Evolutionary conservation across 2,797 vertebrate species (phyloP), one percentile per base, ranked within the genome.

Genomic region (Neoniphon sammara): DNA sequence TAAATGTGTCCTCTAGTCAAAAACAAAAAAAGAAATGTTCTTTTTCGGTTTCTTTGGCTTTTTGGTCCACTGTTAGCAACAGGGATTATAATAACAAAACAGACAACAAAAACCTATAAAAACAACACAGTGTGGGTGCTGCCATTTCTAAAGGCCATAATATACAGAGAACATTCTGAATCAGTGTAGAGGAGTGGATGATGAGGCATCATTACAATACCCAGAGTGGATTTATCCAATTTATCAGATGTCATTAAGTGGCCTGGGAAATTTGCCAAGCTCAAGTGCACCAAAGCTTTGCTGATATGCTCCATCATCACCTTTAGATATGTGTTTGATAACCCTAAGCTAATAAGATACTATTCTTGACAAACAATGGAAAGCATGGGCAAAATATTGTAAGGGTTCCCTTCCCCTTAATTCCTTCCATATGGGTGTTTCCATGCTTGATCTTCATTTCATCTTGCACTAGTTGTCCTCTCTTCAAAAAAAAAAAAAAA

Each of bases 11-110:
- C 34, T 62, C 46, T 52, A 67, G 46, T 64, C 27, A 57, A 77
- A 70, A 75, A 56, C 5, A 77, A 64, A 78, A 34, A 70, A 75
- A 55, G 7, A 76, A 64, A 77, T 69, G 1, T 77, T 57, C 4
- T 9, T 44, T 71, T 67, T 20, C 73, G n/a, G 61, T 73, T 62
- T 88, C 73, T 90, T 91, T 93, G 89, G 86, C 73, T 83, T 84
- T 81, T 81, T 63, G 34, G 25, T 80, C 60, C 46, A 56, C 75
- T 78, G 63, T 72, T 67, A 42, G 70, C 56, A 78, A 80, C 50
- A 80, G 77, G 50, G 58, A 80, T 65, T 30, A 21, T 62, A 17
- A 62, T 42, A 66, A 63, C 52, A 77, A 70, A 71, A 73, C 47
- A 25, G 75, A 73, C 54, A 82, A 64, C 49, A 81, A 68, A 27